Percentiles rank a stretch among this genome's conserved stretches.
Evolutionary conservation across 2,797 vertebrate species (phyloP).

Genomic region (Danionella dracula): DNA sequence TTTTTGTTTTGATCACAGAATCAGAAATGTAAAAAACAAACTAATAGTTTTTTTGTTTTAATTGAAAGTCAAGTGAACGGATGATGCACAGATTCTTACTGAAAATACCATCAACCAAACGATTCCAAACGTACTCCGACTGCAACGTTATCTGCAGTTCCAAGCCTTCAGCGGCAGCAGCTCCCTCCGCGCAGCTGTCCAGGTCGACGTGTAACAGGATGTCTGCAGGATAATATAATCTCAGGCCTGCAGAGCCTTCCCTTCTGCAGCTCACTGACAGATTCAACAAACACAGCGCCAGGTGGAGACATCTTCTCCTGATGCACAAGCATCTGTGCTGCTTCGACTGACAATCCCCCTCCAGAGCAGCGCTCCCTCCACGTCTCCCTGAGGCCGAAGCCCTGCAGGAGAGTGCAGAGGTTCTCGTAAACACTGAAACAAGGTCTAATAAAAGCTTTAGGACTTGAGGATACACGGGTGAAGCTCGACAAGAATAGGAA

Average conservation of each 20-base stretch:
- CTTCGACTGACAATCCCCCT: conserved; percentile 38
- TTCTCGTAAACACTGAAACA: conserved; percentile 17
- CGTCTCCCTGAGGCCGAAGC: not conserved
- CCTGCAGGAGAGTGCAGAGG: not conserved
- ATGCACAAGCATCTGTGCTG: conserved; percentile 46
- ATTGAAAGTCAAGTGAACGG: no score
- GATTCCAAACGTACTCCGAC: no score
- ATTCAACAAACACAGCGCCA: conserved; percentile 49
- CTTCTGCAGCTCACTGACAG: conserved; percentile 31
- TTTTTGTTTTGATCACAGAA: no score
- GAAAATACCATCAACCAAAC: no score
- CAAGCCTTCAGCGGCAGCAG: not conserved
- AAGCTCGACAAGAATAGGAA: conserved; percentile 1
- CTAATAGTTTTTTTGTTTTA: no score
- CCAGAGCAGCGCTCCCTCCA: not conserved
- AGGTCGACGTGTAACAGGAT: conserved; percentile 18
- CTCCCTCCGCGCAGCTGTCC: not conserved
- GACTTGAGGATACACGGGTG: not conserved
- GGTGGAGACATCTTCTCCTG: conserved; percentile 57
- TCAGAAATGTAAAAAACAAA: no score
- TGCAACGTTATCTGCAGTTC: no score
- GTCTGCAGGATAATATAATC: conserved; percentile 30
- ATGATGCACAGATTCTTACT: no score
- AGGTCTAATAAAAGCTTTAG: conserved; percentile 19
- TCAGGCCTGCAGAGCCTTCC: conserved; percentile 20